Evolutionary conservation across 2,113 vertebrate genomes (phyloP), one percentile per base, ranked within the genome.

Genomic region (Aleadryas rufinucha): DNA sequence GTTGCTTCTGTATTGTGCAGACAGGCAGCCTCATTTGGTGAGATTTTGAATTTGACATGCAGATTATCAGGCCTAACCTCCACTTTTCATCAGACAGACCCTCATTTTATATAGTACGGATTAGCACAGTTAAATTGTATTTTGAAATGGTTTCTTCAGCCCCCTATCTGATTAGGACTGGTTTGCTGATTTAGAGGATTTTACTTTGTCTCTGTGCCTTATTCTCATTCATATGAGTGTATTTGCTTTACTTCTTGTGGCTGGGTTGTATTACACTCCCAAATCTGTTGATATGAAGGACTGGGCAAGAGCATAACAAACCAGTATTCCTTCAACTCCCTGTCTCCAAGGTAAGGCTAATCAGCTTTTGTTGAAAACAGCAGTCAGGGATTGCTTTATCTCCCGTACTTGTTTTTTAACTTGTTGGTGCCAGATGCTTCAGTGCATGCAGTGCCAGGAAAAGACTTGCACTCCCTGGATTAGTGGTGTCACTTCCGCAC

Each of bases 11-110:
- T 79, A 16, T 90, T 72, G 47, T 76, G 53, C 52, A 90, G 71
- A 35, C 83, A 86, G 50, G 23, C n/a, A 83, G 64, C 37, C 64
- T 93, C 71, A 31, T 96, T 93, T 70, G 76, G 33, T 92, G 83
- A 95, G 84, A 90, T 92, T 69, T 90, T 76, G 66, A 96, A 90
- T 93, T 76, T 90, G 83, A n/a, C 30, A 31, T 70, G 63, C 71
- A 92, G 95, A 96, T 97, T 90, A 94, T 87, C n/a, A 65, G 75
- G 27, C 53, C 91, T 84, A 64, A 93, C 41, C 20, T 95, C 66
- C 17, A 85, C 52, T 85, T 84, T 75, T 88, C 39, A 79, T 84
- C 78, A 92, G 78, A 60, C 41, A 79, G 83, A 52, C 79, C 24
- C 41, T 94, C 66, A 74, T 95, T 95, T 95, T 94, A 21, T 75